Evolutionary conservation across 1,140 invertebrate species (phyloP).

Genomic region (Polypedilum vanderplanki): DNA sequence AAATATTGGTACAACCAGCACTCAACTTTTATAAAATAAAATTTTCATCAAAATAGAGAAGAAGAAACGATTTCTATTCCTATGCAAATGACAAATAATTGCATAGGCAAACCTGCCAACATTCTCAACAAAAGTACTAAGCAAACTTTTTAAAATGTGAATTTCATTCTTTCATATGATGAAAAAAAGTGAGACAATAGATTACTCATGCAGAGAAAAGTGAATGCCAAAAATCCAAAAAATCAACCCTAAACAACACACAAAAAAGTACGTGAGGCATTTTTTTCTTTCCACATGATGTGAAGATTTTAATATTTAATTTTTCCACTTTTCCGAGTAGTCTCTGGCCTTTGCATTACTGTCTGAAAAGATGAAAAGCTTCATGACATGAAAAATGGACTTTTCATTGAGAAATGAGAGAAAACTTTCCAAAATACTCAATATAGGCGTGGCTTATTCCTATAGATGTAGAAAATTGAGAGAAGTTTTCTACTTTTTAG

Average conservation of each 20-base stretch:
- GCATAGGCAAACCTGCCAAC: background rate
- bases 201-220: background rate
- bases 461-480: background rate
- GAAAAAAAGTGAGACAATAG: background rate
- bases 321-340: slow-evolving; percentile 2
- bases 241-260: slow-evolving; percentile 24
- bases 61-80: background rate
- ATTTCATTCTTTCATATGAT: background rate
- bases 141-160: slow-evolving; percentile 2
- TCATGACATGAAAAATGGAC: slow-evolving; percentile 6
- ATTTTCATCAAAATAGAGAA: background rate
- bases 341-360: background rate
- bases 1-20: background rate
- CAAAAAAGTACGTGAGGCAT: background rate
- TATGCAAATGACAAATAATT: slow-evolving; percentile 20
- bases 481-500: background rate
- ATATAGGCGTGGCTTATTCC: background rate
- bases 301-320: slow-evolving; percentile 20
- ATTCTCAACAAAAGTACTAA: background rate
- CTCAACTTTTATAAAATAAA: background rate
- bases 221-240: slow-evolving; percentile 27
- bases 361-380: background rate
- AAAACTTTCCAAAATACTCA: background rate
- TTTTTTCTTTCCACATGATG: slow-evolving; percentile 7
- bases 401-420: background rate